Conservation (phyloP, 2,113 vertebrate genomes). For the Nanger granti region DNA sequence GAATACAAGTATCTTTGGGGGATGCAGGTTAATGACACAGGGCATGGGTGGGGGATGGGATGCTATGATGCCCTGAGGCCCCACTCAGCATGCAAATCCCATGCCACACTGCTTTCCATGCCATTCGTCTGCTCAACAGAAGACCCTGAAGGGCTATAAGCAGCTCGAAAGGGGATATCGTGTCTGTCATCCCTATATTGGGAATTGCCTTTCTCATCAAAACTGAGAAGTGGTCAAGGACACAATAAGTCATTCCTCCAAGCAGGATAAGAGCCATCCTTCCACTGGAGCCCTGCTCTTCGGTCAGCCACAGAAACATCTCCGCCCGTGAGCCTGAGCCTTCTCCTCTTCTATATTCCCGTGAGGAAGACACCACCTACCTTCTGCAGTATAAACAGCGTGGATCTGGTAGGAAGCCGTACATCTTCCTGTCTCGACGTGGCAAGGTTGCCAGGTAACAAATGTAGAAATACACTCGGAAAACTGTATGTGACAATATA, state of each 20-base stretch:
- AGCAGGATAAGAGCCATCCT: background rate
- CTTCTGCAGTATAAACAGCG: background rate
- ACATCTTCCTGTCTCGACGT: background rate
- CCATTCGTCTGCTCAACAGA: too few species aligned
- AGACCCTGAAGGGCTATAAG: background rate
- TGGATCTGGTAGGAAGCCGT: background rate
- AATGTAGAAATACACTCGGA: slow-evolving; percentile 59
- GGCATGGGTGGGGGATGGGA: too few species aligned
- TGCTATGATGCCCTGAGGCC: background rate
- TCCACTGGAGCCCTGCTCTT: background rate
- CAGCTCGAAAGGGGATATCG: background rate
- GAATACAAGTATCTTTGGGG: background rate
- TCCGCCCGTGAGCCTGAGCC: background rate
- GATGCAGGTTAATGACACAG: background rate
- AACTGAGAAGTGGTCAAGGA: background rate
- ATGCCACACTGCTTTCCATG: background rate
- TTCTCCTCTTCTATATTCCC: background rate
- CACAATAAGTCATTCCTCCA: background rate
- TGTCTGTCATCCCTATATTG: background rate
- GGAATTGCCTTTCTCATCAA: background rate
- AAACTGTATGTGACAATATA: slow-evolving; percentile 60
- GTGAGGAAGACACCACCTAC: background rate
- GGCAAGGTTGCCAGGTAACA: background rate
- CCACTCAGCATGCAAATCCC: background rate
- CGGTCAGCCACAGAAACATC: background rate